Base-by-base conservation (phyloP, 2,888 invertebrate species). In the Gasteruption jaculator region DNA sequence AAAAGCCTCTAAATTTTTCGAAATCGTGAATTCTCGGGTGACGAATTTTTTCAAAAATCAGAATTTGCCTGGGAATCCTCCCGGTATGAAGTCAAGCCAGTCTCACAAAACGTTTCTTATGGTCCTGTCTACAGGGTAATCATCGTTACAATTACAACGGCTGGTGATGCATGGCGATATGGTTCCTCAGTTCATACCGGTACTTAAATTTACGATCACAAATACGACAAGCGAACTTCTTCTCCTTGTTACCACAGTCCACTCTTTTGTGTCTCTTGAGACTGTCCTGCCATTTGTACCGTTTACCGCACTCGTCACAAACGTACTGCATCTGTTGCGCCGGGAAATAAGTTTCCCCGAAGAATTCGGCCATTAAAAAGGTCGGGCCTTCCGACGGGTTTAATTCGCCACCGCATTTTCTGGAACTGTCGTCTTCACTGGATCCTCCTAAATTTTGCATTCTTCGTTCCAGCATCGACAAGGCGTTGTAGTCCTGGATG, bases 221-320 rank as follows among this genome's bases (percentile, higher is more conserved):
- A 3, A 58, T 46, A 25, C 58, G 53, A 51, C 75, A 74, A 0
- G 61, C 45, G 43, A 67, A 73, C 48, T 56, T 63, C 41, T 68
- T 73, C 26, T 63, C 68, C 41, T 71, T 70, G 42, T 70, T 68
- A 4, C 72, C 72, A 43, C 74, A 74, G 30, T 74, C 74, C n/a
- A 72, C 69, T 27, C 73, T 60, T 41, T 72, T 62, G 50, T 75
- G 75, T 12, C 74, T 65, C 31, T 61, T 64, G 14, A 73, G 53
- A 31, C 71, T 72, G 47, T 70, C 71, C 16, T 59, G 45, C 65
- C 72, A 68, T 39, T 68, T 71, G 54, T 74, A 74, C 19, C 47
- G 53, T 48, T 68, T 71, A 7, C 63, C 63, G 36, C 73, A 74
- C 29, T 60, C 56, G 4, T 57, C 54, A 43, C 73, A 73, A n/a